Percentiles rank a stretch among this genome's conserved stretches.
Evolutionary conservation across 2,888 invertebrate genomes (phyloP).

Genomic region (Pterostichus madidus): DNA sequence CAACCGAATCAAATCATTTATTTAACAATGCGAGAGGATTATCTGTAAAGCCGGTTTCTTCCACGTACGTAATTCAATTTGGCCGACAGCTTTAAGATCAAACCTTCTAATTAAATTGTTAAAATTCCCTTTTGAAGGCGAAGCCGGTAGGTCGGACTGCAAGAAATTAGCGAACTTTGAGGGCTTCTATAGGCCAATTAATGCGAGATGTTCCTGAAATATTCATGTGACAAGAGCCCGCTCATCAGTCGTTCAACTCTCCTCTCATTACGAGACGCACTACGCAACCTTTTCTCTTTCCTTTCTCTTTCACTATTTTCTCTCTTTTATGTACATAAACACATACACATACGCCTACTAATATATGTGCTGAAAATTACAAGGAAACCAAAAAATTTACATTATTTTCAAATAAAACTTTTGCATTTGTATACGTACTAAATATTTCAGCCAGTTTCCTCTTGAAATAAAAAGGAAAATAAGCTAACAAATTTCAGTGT

Average conservation of each 20-base stretch:
- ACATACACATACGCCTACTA: too few species aligned
- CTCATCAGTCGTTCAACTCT: slow-evolving; percentile 7
- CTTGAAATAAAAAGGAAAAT: too few species aligned
- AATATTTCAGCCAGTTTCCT: too few species aligned
- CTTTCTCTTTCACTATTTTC: neutral
- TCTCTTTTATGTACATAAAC: neutral
- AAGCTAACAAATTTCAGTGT: too few species aligned
- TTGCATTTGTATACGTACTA: too few species aligned
- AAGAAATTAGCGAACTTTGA: slow-evolving; percentile 55
- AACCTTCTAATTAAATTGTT: slow-evolving; percentile 59
- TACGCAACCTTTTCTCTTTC: slow-evolving; percentile 4
- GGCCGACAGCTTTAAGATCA: slow-evolving; percentile 60
- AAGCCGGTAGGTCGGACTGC: slow-evolving; percentile 1
- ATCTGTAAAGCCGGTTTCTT: slow-evolving; percentile 41
- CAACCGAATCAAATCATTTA: slow-evolving; percentile 43
- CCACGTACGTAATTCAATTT: slow-evolving; percentile 59
- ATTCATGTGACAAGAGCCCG: slow-evolving; percentile 56
- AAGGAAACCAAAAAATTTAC: too few species aligned
- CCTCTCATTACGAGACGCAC: slow-evolving; percentile 2
- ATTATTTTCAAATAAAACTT: too few species aligned
- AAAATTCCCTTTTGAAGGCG: slow-evolving; percentile 54
- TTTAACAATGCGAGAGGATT: slow-evolving; percentile 41
- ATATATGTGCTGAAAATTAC: too few species aligned
- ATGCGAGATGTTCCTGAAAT: slow-evolving; percentile 39
- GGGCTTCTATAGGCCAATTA: slow-evolving; percentile 41